Conservation (phyloP, 64 coral and sea anemone species). For the Actinia equina region DNA sequence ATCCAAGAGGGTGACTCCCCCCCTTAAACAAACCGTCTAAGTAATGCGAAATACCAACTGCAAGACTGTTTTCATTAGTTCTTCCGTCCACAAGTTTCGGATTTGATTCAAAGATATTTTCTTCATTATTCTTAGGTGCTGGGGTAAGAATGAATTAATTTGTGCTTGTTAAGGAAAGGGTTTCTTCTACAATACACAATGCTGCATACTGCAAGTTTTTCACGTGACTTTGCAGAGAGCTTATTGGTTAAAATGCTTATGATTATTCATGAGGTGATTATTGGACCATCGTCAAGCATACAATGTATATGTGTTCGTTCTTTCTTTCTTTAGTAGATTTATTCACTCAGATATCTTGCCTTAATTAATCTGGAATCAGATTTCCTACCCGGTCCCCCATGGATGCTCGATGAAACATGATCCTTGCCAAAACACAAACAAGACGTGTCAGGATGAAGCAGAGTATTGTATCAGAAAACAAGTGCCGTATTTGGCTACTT, state of each 20-base stretch:
- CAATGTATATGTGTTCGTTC: too few species aligned
- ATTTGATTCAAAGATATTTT: background rate
- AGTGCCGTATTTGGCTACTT: too few species aligned
- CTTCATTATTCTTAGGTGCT: background rate
- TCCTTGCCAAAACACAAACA: too few species aligned
- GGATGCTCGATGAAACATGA: too few species aligned
- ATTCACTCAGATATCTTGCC: too few species aligned
- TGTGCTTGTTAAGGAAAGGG: too few species aligned
- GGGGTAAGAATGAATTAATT: background rate
- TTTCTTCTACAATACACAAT: background rate
- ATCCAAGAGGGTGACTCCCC: background rate
- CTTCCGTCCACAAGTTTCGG: background rate
- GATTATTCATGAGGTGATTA: background rate
- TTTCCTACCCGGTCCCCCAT: too few species aligned
- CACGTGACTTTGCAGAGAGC: background rate
- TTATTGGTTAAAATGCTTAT: background rate
- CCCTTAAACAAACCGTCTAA: slow-evolving; percentile 1
- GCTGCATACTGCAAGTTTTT: background rate
- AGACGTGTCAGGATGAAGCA: too few species aligned
- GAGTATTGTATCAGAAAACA: too few species aligned
- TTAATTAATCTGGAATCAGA: too few species aligned
- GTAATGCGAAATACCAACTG: background rate
- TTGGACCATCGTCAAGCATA: background rate
- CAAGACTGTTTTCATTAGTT: background rate
- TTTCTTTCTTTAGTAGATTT: too few species aligned